Conservation (phyloP, 2,797 vertebrate genomes). For the Poecilia gillii region DNA sequence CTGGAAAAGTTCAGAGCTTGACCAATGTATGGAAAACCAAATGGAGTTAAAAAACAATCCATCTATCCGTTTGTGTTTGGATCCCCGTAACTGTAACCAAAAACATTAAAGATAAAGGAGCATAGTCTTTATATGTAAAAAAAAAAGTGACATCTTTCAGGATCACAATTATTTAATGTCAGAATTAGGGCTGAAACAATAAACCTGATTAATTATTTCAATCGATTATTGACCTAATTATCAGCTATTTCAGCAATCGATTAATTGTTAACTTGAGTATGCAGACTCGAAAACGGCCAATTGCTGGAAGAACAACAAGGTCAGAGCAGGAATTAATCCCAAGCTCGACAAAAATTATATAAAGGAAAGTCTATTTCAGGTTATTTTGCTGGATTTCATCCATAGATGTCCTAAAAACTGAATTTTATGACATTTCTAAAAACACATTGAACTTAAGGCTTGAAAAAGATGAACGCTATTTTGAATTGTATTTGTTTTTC, state of each 20-base stretch:
- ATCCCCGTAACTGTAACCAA: neutral
- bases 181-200: conserved; percentile 32
- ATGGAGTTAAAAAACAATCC: neutral
- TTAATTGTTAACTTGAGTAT: no score
- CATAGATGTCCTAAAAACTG: conserved; percentile 33
- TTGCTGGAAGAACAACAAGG: no score
- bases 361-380: conserved; percentile 55
- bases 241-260: no score
- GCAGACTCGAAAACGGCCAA: no score
- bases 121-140: conserved; percentile 19
- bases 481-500: conserved; percentile 60
- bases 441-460: conserved; percentile 56
- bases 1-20: neutral
- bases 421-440: conserved; percentile 55
- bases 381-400: conserved; percentile 67
- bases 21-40: neutral
- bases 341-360: no score
- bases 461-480: conserved; percentile 24
- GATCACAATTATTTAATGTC: conserved; percentile 33
- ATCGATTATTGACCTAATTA: no score
- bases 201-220: no score
- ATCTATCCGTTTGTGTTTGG: neutral
- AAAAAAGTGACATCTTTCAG: conserved; percentile 25
- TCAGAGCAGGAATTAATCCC: no score
- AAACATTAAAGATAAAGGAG: neutral